Conservation (phyloP, 2,888 invertebrate genomes). For the Sturmia bella region DNA sequence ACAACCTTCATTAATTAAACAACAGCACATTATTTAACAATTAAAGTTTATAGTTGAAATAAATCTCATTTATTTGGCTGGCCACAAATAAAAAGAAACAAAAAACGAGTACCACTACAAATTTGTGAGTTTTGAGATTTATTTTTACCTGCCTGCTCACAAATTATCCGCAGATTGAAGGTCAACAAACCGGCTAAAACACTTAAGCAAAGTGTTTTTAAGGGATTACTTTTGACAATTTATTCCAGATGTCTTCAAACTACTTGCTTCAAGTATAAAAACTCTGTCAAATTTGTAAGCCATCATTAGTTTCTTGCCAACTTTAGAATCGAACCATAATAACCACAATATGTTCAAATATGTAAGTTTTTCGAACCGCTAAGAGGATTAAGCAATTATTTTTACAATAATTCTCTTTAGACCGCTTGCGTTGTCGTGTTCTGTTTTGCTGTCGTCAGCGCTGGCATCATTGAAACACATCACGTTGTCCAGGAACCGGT, state of each 20-base stretch:
- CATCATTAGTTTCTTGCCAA: constrained; percentile 55
- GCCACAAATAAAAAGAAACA: background rate
- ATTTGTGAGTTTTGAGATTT: constrained; percentile 7
- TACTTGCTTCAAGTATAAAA: constrained; percentile 41
- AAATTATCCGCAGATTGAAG: constrained; percentile 34
- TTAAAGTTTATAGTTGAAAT: constrained; percentile 40
- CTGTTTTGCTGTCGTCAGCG: constrained; percentile 78
- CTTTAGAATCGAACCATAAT: constrained; percentile 15
- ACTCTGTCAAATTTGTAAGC: background rate
- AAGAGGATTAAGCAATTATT: background rate
- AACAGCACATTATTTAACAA: constrained; percentile 41
- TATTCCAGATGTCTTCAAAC: constrained; percentile 15
- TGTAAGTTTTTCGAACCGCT: constrained; percentile 13
- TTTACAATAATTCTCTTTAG: constrained; percentile 58
- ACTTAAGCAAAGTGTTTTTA: constrained; percentile 8
- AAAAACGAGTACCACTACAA: constrained; percentile 1
- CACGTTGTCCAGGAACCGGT: constrained; percentile 76
- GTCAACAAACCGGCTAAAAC: constrained; percentile 47
- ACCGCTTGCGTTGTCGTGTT: constrained; percentile 77
- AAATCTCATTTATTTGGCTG: constrained; percentile 13
- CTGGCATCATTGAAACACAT: too few species aligned
- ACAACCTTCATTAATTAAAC: constrained; percentile 54
- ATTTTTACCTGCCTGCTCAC: constrained; percentile 16
- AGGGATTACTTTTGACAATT: constrained; percentile 16
- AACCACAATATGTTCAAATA: constrained; percentile 61